These are phyloP conservation scores for Mimachlamys varia DNA, from an alignment of 2,888 invertebrate genomes.

Conservation along the genomic window DNA sequence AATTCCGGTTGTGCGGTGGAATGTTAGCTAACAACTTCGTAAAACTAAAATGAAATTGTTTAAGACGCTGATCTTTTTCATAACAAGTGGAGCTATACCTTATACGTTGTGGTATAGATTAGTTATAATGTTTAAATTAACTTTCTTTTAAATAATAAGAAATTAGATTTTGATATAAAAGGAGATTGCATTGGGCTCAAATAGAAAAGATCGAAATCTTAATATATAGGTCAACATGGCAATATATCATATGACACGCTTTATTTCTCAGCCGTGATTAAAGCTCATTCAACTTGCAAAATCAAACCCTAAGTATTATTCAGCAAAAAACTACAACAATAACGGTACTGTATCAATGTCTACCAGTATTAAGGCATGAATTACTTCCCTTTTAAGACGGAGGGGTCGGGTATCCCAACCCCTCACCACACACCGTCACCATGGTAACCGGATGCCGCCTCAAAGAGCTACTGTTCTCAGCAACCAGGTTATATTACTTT, in stretches of 20 bases:
- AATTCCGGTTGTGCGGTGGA: too few relatives aligned
- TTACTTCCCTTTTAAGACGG: background rate
- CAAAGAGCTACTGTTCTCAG: background rate
- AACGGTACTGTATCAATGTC: background rate
- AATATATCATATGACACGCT: background rate
- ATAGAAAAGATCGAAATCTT: background rate
- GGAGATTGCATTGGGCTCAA: background rate
- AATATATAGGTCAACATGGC: background rate
- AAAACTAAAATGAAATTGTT: too few relatives aligned
- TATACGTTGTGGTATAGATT: too few relatives aligned
- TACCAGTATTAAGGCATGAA: background rate
- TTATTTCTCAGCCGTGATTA: constrained; percentile 5
- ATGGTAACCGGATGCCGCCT: background rate
- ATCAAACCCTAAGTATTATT: constrained; percentile 2
- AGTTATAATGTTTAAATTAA: too few relatives aligned
- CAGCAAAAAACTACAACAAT: constrained; percentile 36
- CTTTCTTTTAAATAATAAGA: too few relatives aligned
- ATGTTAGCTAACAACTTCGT: too few relatives aligned
- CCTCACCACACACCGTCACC: background rate
- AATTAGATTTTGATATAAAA: too few relatives aligned
- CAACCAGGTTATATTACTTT: background rate
- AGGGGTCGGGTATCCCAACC: background rate
- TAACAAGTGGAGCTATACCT: too few relatives aligned
- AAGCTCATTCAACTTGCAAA: background rate
- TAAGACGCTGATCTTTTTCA: too few relatives aligned